Base-by-base conservation (phyloP, 2,113 vertebrate genomes). In the Sitta europaea region DNA sequence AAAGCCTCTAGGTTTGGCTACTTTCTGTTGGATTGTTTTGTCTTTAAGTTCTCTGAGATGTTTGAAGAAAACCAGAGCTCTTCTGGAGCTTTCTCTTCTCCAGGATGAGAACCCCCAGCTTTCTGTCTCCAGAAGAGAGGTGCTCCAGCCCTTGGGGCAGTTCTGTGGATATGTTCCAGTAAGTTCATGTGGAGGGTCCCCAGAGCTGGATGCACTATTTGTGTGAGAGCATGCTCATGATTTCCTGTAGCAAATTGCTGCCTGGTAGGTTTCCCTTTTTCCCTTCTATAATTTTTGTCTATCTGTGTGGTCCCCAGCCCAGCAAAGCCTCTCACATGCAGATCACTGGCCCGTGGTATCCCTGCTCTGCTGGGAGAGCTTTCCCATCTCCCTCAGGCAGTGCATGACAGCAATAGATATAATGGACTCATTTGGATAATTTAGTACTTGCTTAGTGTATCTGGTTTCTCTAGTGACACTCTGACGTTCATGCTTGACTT, bases 361-460 rank as follows among this genome's bases (percentile, higher is more conserved):
- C 33, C 42, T 27, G 45, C n/a, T 73, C 67, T 85, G 20, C 65
- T 73, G 59, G 65, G 58, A 79, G 75, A 94, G 38, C 61, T 81
- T 31, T 57, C 59, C 55, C 14, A 0, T 68, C 81, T 88, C 81
- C 79, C 76, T 73, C 2, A 2, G n/a, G 58, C 0, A 5, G 40
- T n/a, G 7, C 35, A 28, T 97, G 90, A 92, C 97, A 94, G 96
- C 95, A 98, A 98, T 98, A 98, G 97, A 53, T 87, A 90, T 98
- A 98, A 98, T 98, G 97, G 93, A 87, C 96, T 93, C 59, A 96
- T 96, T 78, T 97, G 95, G 96, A 94, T 97, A 90, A 94, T 93
- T 84, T 90, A 96, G 62, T 83, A 35, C 77, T 86, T 77, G 71
- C 73, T 78, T 42, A 2, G 58, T 47, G 72, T 96, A 90, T 92